These are phyloP conservation scores for Muschampia plurimacula DNA, from an alignment of 2,888 invertebrate genomes.

Conservation along the genomic window DNA sequence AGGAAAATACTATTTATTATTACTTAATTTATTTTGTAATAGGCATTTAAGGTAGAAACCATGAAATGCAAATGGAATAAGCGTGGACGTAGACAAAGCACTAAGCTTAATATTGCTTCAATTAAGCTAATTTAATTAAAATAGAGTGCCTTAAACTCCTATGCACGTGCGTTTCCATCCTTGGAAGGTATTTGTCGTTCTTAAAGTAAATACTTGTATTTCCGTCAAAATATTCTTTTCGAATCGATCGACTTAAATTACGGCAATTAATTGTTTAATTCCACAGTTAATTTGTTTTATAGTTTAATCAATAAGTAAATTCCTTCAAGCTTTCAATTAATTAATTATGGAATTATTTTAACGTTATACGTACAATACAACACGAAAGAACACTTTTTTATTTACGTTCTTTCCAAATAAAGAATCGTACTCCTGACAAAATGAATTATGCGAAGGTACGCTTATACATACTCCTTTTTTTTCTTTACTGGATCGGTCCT, in stretches of 20 bases:
- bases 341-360: conserved; percentile 25
- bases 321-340: conserved; percentile 23
- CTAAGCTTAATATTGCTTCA: no score
- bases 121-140: neutral
- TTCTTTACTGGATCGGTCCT: neutral
- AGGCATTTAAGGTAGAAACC: no score
- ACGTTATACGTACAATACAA: conserved; percentile 11
- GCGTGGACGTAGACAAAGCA: no score
- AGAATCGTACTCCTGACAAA: conserved; percentile 4
- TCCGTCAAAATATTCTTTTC: neutral
- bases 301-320: conserved; percentile 22
- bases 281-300: conserved; percentile 40
- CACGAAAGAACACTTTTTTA: conserved; percentile 12
- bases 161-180: neutral
- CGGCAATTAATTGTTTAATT: conserved; percentile 16
- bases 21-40: neutral
- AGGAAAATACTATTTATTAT: neutral
- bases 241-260: conserved; percentile 8
- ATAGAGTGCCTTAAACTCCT: neutral
- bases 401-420: conserved; percentile 17
- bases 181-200: neutral
- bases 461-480: neutral
- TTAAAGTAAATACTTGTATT: conserved; percentile 2
- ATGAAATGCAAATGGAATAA: no score
- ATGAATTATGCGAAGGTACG: conserved; percentile 3